Evolutionary conservation across 2,797 vertebrate genomes (phyloP), one percentile per base, ranked within the genome.

Genomic region (Chelidonichthys spinosus): DNA sequence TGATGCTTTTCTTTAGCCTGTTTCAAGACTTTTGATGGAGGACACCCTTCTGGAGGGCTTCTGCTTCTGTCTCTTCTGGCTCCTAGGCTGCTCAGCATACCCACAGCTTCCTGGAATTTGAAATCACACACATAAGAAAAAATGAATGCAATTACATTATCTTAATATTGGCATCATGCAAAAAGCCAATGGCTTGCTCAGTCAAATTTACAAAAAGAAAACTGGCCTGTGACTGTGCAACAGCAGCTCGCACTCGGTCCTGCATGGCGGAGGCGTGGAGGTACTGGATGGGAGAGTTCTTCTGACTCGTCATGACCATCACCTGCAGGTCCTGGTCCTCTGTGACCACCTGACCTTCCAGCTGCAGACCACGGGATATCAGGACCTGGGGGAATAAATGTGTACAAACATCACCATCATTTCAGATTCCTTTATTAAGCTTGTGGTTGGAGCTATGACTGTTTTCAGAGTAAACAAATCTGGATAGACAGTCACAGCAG

Each of bases 341-440:
- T 74, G 94, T 96, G 76, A 95, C 94, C 69, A 97, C 88, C 82
- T 96, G 96, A 2, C 97, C 95, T 80, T 95, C 96, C 25, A 95
- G 93, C 49, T 94, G 95, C 11, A 95, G 84, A 40, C 96, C 96
- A 49, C 94, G 95, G 37, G 96, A 96, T 89, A 96, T 93, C 73
- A 97, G 89, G 32, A 79, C 85, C 97, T 99, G 76, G 2, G 10
- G 59, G 69, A 64, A 69, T 2, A 63, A 35, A 84, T 70, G 65
- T 46, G 2, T 72, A 52, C 39, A 43, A 40, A 6, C 5, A 46
- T 65, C 6, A 47, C 9, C 0, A 15, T 49, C n/a, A 62, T 25
- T 58, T 60, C 37, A 3, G 10, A 3, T 18, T 33, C 47, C 25
- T 56, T 52, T 25, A 56, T 56, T 39, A 55, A 3, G 11, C 4